Percentiles rank a stretch among this genome's conserved stretches.
These are phyloP conservation scores for Illadopsis cleaveri DNA, from an alignment of 2,113 vertebrate genomes.

Conservation along the genomic window DNA sequence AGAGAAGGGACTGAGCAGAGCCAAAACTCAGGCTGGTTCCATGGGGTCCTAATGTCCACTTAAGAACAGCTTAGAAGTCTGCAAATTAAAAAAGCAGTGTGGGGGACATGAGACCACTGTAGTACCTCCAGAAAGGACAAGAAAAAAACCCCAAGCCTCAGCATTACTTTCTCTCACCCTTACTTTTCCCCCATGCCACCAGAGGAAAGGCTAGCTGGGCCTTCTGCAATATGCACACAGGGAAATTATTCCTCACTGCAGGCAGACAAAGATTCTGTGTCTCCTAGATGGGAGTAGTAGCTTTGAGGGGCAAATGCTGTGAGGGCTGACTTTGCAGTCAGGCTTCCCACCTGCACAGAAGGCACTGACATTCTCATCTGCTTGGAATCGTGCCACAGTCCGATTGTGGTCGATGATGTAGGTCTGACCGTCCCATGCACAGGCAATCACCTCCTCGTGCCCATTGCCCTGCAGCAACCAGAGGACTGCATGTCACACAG, in stretches of 20 bases:
- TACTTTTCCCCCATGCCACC: background rate
- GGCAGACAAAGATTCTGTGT: background rate
- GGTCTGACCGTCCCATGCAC: slow-evolving; percentile 97
- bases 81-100: background rate
- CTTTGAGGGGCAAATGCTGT: background rate
- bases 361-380: slow-evolving; percentile 96
- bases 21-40: background rate
- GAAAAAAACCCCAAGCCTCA: background rate
- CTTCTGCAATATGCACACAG: background rate
- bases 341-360: slow-evolving; percentile 91
- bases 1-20: background rate
- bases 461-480: slow-evolving; percentile 86
- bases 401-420: slow-evolving; percentile 96
- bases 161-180: background rate
- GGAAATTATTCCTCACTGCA: background rate
- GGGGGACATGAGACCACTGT: background rate
- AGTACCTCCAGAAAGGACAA: background rate
- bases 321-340: background rate
- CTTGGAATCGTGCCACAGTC: slow-evolving; percentile 93
- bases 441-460: slow-evolving; percentile 94
- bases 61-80: background rate
- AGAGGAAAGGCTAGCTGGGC: background rate
- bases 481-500: background rate
- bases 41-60: background rate
- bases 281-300: background rate